Evolutionary conservation across 2,797 vertebrate genomes (phyloP).

Genomic region (Clarias pachynema): DNA sequence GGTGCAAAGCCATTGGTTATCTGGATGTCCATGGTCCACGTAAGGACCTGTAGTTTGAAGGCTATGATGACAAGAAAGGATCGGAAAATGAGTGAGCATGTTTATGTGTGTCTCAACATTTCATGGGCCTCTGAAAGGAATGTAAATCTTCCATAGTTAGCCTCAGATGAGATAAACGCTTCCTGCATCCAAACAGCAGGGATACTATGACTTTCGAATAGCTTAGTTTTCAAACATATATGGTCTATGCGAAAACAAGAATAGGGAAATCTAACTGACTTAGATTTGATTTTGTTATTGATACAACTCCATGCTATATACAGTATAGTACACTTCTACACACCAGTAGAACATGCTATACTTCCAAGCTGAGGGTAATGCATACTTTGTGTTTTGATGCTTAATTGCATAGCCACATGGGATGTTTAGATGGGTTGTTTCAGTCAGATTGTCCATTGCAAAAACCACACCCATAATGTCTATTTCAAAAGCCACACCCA

Average conservation of each 20-base stretch:
- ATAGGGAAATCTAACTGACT: neutral
- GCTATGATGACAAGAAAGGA: slow-evolving; percentile 12
- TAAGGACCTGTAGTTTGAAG: slow-evolving; percentile 72
- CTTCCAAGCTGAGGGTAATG: neutral
- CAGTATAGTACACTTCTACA: neutral
- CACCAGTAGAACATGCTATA: neutral
- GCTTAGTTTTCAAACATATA: neutral
- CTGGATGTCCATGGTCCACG: slow-evolving; percentile 63
- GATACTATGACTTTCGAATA: neutral
- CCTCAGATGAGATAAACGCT: slow-evolving; percentile 28
- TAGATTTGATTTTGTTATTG: neutral
- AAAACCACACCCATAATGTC: neutral
- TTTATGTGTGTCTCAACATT: slow-evolving; percentile 7
- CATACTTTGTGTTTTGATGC: neutral
- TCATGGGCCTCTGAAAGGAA: slow-evolving; percentile 30
- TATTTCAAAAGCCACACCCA: neutral
- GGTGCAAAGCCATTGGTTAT: slow-evolving; percentile 68
- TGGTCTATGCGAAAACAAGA: neutral
- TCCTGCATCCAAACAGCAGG: neutral
- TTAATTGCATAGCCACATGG: neutral
- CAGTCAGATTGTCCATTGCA: neutral
- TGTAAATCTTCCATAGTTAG: slow-evolving; percentile 38
- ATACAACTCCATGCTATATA: neutral
- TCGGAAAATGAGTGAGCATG: neutral
- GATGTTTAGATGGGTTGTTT: neutral